These are phyloP conservation scores for Phenganax stokvisi DNA, from an alignment of 92 coral and sea anemone species.

Conservation along the genomic window DNA sequence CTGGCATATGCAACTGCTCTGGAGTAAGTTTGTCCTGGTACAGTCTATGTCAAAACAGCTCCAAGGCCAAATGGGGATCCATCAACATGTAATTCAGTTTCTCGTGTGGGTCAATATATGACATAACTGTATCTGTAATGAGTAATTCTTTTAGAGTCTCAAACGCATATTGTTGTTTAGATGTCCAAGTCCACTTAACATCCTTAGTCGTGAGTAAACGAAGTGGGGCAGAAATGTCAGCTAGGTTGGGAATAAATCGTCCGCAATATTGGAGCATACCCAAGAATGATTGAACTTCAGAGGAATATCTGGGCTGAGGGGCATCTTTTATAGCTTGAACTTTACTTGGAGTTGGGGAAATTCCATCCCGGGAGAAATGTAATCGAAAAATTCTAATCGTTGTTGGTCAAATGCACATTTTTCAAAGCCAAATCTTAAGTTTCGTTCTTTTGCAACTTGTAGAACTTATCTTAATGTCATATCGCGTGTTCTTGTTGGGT, in stretches of 20 bases:
- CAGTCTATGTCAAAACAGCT: slow-evolving; percentile 25
- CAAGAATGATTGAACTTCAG: slow-evolving; percentile 56
- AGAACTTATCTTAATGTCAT: too few species aligned
- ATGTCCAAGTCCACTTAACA: too few species aligned
- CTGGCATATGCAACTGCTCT: slow-evolving; percentile 32
- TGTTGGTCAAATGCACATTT: too few species aligned
- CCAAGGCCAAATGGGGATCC: slow-evolving; percentile 35
- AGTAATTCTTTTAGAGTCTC: too few species aligned
- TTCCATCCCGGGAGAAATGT: too few species aligned
- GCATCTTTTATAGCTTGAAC: neutral
- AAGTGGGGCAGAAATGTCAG: slow-evolving; percentile 55
- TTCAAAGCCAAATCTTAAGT: too few species aligned
- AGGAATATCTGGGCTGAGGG: slow-evolving; percentile 43
- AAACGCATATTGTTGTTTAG: too few species aligned
- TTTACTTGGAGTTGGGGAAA: neutral
- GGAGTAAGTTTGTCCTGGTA: slow-evolving; percentile 12
- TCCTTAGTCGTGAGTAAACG: slow-evolving; percentile 40
- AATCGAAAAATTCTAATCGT: too few species aligned
- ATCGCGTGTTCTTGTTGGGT: too few species aligned
- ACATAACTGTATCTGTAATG: too few species aligned
- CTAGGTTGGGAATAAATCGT: slow-evolving; percentile 55
- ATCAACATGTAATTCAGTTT: slow-evolving; percentile 6
- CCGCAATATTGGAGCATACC: slow-evolving; percentile 56
- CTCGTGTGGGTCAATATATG: too few species aligned
- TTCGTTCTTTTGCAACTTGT: too few species aligned